A percentile compares a stretch with the other conserved stretches of the same genome.
Evolutionary conservation across 2,888 invertebrate species (phyloP).

Genomic region (Ectobius pallidus): DNA sequence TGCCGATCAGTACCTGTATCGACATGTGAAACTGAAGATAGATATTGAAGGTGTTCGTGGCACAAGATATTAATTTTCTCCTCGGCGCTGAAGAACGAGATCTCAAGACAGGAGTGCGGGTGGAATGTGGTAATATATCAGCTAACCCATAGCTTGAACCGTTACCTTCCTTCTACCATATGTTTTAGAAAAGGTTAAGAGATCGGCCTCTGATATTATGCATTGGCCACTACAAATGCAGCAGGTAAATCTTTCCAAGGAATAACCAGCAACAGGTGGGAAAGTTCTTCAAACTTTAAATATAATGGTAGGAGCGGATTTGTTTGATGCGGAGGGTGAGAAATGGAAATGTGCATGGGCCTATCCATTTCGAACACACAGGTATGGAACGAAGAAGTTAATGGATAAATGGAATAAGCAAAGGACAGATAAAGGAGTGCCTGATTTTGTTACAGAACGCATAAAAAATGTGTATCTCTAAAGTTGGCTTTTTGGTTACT

Average conservation of each 20-base stretch:
- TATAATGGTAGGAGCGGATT: no score
- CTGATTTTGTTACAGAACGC: no score
- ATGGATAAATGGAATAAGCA: no score
- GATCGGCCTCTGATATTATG: slow-evolving; percentile 5
- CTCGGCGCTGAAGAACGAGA: neutral
- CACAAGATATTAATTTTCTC: neutral
- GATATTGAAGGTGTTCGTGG: neutral
- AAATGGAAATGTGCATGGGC: no score
- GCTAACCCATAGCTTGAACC: neutral
- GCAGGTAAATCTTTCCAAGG: neutral
- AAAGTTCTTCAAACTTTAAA: neutral
- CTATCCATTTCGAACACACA: no score
- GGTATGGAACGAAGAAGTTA: no score
- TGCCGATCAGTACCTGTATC: no score
- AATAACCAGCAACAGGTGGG: neutral
- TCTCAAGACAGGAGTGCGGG: neutral
- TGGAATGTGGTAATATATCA: slow-evolving; percentile 5
- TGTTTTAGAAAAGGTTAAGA: neutral
- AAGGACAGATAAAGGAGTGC: no score
- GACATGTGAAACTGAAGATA: neutral
- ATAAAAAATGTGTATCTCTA: no score
- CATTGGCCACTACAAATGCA: neutral
- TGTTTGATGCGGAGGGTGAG: no score
- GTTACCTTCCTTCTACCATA: slow-evolving; percentile 4
- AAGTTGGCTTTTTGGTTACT: no score